phyloP scores from a whole-genome alignment of 2,888 invertebrate species.

The Drosophila longiperda region DNA sequence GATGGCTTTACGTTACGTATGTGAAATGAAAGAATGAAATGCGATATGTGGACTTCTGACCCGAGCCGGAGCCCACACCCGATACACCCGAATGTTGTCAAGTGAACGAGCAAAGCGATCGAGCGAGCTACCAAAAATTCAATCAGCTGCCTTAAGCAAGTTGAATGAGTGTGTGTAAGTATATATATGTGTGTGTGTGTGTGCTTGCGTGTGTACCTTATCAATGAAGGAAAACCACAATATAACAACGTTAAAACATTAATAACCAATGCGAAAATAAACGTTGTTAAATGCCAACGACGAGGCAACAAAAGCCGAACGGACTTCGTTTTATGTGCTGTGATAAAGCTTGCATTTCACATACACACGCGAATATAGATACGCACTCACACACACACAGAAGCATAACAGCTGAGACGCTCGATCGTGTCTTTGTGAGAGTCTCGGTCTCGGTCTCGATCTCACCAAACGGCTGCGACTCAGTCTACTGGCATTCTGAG shows the following conservation, averaged over 20 bases:
- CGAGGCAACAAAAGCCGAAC: slow-evolving; percentile 47
- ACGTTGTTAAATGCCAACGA: slow-evolving; percentile 37
- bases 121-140: slow-evolving; percentile 39
- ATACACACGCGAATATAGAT: slow-evolving; percentile 33
- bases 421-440: slow-evolving; percentile 66
- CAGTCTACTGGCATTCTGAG: slow-evolving; percentile 55
- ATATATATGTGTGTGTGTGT: slow-evolving; percentile 5
- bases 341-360: slow-evolving; percentile 68
- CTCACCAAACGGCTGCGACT: slow-evolving; percentile 42
- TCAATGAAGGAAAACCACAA: slow-evolving; percentile 75
- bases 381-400: slow-evolving; percentile 17
- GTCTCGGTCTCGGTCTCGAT: slow-evolving; percentile 4
- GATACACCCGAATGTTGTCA: slow-evolving; percentile 53
- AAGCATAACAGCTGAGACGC: slow-evolving; percentile 52
- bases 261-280: slow-evolving; percentile 66
- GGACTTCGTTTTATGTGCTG: slow-evolving; percentile 56
- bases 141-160: slow-evolving; percentile 36
- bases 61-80: neutral
- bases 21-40: slow-evolving; percentile 38
- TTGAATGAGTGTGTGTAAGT: neutral
- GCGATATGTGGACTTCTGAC: slow-evolving; percentile 72
- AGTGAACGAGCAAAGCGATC: slow-evolving; percentile 43
- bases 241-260: slow-evolving; percentile 63
- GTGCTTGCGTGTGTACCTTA: slow-evolving; percentile 42
- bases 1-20: slow-evolving; percentile 59